A percentile compares a stretch with the other conserved stretches of the same genome.
phyloP scores from a whole-genome alignment of 2,113 vertebrate genomes.

The Heliornis fulica region DNA sequence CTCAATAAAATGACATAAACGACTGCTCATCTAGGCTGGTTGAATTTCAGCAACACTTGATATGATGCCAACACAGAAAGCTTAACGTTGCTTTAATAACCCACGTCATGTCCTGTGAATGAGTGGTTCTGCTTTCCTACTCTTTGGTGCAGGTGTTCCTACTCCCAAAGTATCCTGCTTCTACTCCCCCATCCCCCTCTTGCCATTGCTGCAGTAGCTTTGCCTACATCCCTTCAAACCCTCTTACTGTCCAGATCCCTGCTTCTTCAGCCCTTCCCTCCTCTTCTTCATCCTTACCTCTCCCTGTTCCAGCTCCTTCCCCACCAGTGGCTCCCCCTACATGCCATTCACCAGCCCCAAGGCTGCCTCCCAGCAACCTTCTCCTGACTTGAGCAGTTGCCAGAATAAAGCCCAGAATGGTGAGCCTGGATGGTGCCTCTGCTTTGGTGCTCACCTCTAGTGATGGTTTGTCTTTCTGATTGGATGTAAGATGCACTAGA shows the following conservation, averaged over 20 bases:
- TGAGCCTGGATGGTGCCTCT: background rate
- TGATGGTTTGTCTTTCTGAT: background rate
- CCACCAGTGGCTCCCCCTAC: background rate
- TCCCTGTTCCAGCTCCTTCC: background rate
- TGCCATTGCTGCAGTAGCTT: background rate
- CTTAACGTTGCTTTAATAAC: background rate
- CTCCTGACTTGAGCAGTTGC: background rate
- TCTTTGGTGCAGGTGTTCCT: background rate
- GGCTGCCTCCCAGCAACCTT: background rate
- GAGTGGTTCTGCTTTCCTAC: background rate
- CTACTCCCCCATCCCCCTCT: background rate
- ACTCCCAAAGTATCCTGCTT: background rate
- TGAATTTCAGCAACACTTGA: background rate
- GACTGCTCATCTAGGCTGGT: background rate
- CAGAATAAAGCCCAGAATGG: background rate
- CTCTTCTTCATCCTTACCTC: background rate
- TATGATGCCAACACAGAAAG: background rate
- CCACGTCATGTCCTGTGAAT: background rate
- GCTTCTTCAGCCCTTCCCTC: background rate
- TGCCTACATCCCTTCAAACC: background rate
- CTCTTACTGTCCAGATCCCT: background rate
- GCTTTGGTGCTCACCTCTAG: background rate
- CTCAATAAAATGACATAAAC: background rate
- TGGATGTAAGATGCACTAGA: background rate
- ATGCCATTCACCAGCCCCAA: fast-evolving